These are phyloP conservation scores for Tuberolachnus salignus DNA, from an alignment of 2,888 invertebrate species.

Conservation along the genomic window DNA sequence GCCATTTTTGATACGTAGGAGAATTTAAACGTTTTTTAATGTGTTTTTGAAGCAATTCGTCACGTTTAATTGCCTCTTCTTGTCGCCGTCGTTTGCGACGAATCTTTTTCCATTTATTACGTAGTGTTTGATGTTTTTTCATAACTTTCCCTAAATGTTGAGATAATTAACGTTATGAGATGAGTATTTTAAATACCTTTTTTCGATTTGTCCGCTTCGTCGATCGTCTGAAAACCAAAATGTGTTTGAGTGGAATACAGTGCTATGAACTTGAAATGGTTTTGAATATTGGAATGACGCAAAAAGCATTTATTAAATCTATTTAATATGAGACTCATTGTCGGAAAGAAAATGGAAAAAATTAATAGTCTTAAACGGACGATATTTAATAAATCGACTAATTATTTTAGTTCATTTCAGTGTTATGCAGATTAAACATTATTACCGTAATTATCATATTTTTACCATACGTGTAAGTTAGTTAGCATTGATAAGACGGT, in stretches of 20 bases:
- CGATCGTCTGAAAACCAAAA: slow-evolving; percentile 60
- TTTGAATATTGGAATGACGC: neutral
- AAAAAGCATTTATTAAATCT: slow-evolving; percentile 5
- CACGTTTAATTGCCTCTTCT: slow-evolving; percentile 68
- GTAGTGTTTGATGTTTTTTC: slow-evolving; percentile 67
- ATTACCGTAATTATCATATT: too few relatives aligned
- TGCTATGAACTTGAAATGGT: slow-evolving; percentile 20
- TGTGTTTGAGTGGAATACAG: slow-evolving; percentile 58
- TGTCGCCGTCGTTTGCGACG: slow-evolving; percentile 73
- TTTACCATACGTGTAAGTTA: too few relatives aligned
- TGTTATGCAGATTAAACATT: too few relatives aligned
- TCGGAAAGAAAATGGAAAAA: neutral
- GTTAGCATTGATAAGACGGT: too few relatives aligned
- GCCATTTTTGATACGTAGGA: slow-evolving; percentile 66
- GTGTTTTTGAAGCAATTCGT: slow-evolving; percentile 64
- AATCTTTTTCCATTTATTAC: slow-evolving; percentile 74
- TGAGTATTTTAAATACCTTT: slow-evolving; percentile 57
- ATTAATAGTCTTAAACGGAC: too few relatives aligned
- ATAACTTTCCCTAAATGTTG: slow-evolving; percentile 51
- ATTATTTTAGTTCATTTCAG: too few relatives aligned
- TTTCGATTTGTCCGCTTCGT: slow-evolving; percentile 59
- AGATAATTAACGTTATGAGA: slow-evolving; percentile 31
- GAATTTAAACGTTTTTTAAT: slow-evolving; percentile 62
- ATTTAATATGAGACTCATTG: slow-evolving; percentile 32
- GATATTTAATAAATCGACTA: too few relatives aligned